Conservation (phyloP, 1,140 invertebrate genomes). For the Ladona fulva region DNA sequence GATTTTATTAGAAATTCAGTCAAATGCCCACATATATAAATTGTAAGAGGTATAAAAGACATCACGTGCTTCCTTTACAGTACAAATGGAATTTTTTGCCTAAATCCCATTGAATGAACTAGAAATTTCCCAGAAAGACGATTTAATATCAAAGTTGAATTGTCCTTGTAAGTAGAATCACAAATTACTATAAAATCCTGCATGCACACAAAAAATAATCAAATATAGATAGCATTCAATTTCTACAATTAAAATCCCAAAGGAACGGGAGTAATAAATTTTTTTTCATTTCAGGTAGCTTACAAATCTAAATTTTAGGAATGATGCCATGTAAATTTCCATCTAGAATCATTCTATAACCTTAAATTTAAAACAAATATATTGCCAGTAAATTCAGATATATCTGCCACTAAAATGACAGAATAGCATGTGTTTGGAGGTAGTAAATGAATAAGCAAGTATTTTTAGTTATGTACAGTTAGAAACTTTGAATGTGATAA, state of each 20-base stretch:
- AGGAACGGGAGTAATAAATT: background rate
- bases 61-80: background rate
- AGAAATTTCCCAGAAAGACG: background rate
- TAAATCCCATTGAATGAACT: background rate
- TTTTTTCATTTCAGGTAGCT: background rate
- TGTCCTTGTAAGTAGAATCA: background rate
- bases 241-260: background rate
- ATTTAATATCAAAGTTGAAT: conserved; percentile 1
- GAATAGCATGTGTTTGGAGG: background rate
- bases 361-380: background rate
- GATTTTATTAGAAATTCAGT: background rate
- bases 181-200: background rate
- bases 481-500: background rate
- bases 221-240: background rate
- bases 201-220: background rate
- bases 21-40: conserved; percentile 10
- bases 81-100: background rate
- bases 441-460: conserved; percentile 3
- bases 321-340: background rate
- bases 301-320: background rate
- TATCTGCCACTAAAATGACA: background rate
- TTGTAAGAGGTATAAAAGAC: background rate
- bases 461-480: background rate
- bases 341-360: background rate
- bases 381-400: background rate